Evolutionary conservation across 2,113 vertebrate genomes (phyloP).

Genomic region (Tursiops truncatus): DNA sequence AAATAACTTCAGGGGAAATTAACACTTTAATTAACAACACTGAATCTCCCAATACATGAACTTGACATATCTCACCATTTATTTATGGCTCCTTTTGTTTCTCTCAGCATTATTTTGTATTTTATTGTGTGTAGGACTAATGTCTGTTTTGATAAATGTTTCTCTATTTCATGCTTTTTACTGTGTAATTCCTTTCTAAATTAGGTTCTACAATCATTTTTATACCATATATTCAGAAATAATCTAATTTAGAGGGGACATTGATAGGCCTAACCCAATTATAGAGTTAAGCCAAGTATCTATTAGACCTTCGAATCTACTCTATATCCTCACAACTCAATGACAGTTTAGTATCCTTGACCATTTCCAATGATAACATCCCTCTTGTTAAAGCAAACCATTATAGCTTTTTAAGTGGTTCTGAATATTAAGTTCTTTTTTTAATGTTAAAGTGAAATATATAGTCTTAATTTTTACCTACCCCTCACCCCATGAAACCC

Average conservation of each 20-base stretch:
- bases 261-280: neutral
- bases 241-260: neutral
- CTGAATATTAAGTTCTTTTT: neutral
- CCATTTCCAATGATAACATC: neutral
- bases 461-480: neutral
- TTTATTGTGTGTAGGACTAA: neutral
- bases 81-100: neutral
- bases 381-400: neutral
- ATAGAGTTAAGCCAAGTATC: neutral
- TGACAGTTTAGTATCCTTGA: neutral
- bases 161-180: neutral
- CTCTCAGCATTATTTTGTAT: neutral
- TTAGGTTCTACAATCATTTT: neutral
- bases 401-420: neutral
- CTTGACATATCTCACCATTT: neutral
- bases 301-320: neutral
- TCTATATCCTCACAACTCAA: neutral
- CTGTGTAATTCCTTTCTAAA: neutral
- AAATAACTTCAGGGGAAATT: neutral
- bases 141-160: neutral
- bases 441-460: neutral
- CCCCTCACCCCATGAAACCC: neutral
- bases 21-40: neutral
- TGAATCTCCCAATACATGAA: neutral
- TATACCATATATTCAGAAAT: neutral